Base-by-base conservation (phyloP, 2,113 vertebrate species). In the Cinclus mexicanus region DNA sequence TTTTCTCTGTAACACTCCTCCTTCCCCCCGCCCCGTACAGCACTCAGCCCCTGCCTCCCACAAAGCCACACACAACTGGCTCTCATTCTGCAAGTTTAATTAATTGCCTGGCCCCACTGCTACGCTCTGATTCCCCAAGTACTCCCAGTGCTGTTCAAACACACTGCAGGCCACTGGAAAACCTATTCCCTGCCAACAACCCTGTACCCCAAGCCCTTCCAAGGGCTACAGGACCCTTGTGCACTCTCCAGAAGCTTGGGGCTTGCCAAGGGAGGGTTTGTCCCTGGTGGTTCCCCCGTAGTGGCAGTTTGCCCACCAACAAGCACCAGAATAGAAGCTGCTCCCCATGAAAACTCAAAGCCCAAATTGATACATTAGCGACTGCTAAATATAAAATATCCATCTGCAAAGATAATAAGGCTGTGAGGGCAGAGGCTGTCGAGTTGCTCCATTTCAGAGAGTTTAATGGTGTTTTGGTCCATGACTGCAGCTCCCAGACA, bases 371-470 rank as follows among this genome's bases (percentile, higher is more conserved):
- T 78, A 68, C 57, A 64, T 97, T 89, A 91, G 80, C 60, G n/a
- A 52, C n/a, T 89, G 84, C 92, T 97, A 96, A 95, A 97, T 97
- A 94, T 95, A 96, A 97, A 96, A 96, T 87, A 91, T 31, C 93
- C 90, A 96, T 95, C 95, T 95, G 87, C 84, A 83, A 84, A 91
- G 95, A 95, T 94, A 96, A 94, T 94, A 87, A 95, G 90, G 70
- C 90, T 76, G 78, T 18, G 67, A 96, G 95, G 95, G 85, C 94
- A 94, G 82, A 82, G 90, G 88, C 96, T 95, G 90, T 47, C 42
- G 86, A 92, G 95, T 92, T 93, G 88, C 87, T 96, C 95, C 71
- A 44, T 95, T 96, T 93, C 88, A 93, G 94, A 91, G 82, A 92
- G 90, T 95, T 94, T 96, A 95, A 93, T 92, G 92, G 96, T 90